A percentile compares a stretch with the other conserved stretches of the same genome.
These are phyloP conservation scores for Willisornis vidua DNA, from an alignment of 2,113 vertebrate genomes.

Conservation along the genomic window DNA sequence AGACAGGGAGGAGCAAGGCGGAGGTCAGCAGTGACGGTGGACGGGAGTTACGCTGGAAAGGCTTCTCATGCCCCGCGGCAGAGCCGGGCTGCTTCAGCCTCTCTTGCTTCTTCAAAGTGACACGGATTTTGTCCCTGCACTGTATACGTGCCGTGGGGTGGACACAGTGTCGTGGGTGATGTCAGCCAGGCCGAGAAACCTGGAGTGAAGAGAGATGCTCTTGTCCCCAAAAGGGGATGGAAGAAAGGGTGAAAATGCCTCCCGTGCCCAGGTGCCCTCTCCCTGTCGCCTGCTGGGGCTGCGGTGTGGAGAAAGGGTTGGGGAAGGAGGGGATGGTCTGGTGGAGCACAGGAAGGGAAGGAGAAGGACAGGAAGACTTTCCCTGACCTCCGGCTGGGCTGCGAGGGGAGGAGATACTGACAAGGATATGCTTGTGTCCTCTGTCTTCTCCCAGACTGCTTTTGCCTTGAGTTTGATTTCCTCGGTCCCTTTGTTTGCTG, in stretches of 20 bases:
- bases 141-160: accelerated
- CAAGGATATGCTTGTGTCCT: background rate
- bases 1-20: background rate
- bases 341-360: background rate
- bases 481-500: background rate
- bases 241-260: background rate
- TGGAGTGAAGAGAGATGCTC: background rate
- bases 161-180: accelerated
- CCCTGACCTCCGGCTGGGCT: accelerated
- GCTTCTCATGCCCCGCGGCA: background rate
- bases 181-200: background rate
- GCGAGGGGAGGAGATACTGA: background rate
- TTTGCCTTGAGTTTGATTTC: background rate
- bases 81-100: background rate
- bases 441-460: background rate
- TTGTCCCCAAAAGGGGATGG: accelerated
- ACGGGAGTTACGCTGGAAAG: background rate
- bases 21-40: background rate
- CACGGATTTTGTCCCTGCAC: background rate
- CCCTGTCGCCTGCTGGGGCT: background rate
- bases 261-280: background rate
- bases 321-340: background rate
- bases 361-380: background rate
- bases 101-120: background rate
- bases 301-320: background rate